Evolutionary conservation across 2,113 vertebrate genomes (phyloP), one percentile per base, ranked within the genome.

Genomic region (Microcebus ravelobensis): DNA sequence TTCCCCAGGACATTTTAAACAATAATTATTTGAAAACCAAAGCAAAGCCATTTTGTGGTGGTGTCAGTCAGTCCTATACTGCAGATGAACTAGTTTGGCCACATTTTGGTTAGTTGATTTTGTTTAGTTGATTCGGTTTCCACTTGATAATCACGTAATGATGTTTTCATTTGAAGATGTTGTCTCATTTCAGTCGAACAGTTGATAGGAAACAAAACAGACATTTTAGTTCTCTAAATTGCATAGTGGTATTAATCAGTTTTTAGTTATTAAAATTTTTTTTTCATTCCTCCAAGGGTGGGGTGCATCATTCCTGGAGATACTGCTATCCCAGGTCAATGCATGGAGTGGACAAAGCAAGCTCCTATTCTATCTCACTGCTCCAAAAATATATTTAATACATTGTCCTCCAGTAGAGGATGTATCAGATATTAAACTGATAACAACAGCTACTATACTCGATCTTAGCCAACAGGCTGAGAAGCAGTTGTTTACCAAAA

Each of bases 1-100:
- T 23, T 14, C 39, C 34, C 6, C 4, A 87, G 55, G 61, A 25
- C 17, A 65, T 84, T 94, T 91, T 74, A 95, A 93, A 82, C 82
- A 87, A 14, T 25, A 74, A 13, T 89, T 36, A 83, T 91, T 93
- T 74, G 89, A 68, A 93, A 94, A 96, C 57, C 65, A 83, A 91
- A 81, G 73, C 25, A 63, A 48, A 95, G 65, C 23, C 48, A 45
- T 48, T 87, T n/a, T 9, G 45, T 6, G 9, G 18, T 34, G 0
- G 18, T 34, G 0, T 76, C 57, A 25, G 34, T 31, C 80, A 65
- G 45, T 50, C 4, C 15, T 36, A 1, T 71, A 27, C 1, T 50
- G 74, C 48, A 27, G 86, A 25, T 84, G 71, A 91, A 74, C 55
- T 36, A 42, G 27, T 87, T 87, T 15, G 39, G 7, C 81, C 65